Conservation (phyloP, 2,113 vertebrate genomes). For the Siniperca chuatsi region DNA sequence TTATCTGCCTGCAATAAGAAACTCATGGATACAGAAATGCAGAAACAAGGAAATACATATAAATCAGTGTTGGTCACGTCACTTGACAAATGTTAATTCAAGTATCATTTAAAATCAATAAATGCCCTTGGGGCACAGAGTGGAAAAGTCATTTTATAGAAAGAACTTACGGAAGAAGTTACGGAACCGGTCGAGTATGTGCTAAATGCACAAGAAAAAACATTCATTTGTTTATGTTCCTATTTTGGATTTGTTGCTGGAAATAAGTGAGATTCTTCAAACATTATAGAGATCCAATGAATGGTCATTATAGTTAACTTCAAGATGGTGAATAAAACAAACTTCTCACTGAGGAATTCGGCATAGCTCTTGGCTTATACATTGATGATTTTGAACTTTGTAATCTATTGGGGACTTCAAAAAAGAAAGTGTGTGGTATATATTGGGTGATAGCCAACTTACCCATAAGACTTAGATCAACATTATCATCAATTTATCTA, state of each 20-base stretch:
- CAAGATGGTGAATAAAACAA: conserved; percentile 6
- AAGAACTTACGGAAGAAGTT: background rate
- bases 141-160: background rate
- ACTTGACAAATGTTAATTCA: background rate
- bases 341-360: background rate
- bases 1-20: background rate
- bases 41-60: background rate
- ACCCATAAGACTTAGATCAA: background rate
- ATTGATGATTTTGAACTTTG: background rate
- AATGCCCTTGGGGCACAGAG: background rate
- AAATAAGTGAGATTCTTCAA: conserved; percentile 7
- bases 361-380: background rate
- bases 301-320: background rate
- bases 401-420: background rate
- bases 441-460: background rate
- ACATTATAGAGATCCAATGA: background rate
- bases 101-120: background rate
- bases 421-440: background rate
- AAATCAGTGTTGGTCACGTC: background rate
- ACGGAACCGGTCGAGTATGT: background rate
- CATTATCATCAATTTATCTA: conserved; percentile 2
- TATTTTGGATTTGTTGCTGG: conserved; percentile 8
- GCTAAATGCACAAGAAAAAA: background rate
- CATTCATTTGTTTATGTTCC: background rate
- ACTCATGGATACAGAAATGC: background rate